Base-by-base conservation (phyloP, 1,140 invertebrate species). In the Drosophila chauvacae region DNA sequence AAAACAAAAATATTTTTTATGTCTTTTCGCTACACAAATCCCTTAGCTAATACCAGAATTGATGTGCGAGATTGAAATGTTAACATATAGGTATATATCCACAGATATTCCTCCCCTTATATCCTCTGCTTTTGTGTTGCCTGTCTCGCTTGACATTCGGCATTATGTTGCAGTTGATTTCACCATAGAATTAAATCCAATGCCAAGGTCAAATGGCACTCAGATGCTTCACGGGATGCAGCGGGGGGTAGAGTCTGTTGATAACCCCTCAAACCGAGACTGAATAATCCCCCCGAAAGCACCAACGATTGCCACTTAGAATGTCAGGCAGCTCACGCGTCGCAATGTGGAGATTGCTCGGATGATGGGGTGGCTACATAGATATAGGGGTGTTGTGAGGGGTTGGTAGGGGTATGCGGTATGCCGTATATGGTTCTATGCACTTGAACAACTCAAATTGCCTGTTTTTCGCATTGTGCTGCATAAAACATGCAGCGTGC, bases 111-210 rank as follows among this genome's bases (percentile, higher is more conserved):
- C 14, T 50, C 64, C 45, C 37, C 44, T 16, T 14, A 10, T 44
- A 14, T 23, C 48, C 41, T 23, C 33, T 23, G 23, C 35, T 18
- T 26, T 58, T 18, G 14, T 66, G 30, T 37, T 18, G 41, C 10
- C 39, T 59, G 23, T 42, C 20, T 57, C 7, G 55, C 33, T 42
- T 77, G 62, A 18, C 55, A 77, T 39, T 77, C 61, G 53, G 28
- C 55, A 77, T 74, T 88, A 81, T 90, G 77, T 80, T 83, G 71
- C 80, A 74, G 80, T 77, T 69, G 66, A 80, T 82, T 87, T 90
- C 70, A 63, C 84, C 87, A 90, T 65, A 76, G 81, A 81, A 85
- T 84, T 81, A 88, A 90, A 85, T 90, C 80, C 85, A 88, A 90
- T 88, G 85, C 77, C 85, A 88, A 90, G 85, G 85, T 88, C 65